phyloP scores from a whole-genome alignment of 2,113 vertebrate species.

The Tragelaphus strepsiceros region DNA sequence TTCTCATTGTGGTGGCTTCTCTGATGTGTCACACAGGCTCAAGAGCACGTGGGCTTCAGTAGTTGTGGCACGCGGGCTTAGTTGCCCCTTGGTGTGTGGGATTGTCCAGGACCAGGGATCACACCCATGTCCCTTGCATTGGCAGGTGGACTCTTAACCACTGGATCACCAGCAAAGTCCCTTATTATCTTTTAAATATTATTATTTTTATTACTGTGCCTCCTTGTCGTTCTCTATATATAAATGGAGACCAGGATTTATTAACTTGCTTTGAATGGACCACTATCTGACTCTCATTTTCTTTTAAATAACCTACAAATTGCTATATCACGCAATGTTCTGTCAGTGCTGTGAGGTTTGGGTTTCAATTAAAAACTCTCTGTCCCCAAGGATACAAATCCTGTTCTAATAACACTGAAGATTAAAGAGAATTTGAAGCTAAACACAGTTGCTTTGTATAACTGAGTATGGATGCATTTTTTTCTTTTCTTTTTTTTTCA shows the following conservation, averaged over 20 bases:
- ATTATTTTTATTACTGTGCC: no score
- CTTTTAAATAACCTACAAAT: conserved; percentile 48
- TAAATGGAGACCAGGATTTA: background rate
- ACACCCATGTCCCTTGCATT: background rate
- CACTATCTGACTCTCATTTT: background rate
- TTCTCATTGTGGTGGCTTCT: background rate
- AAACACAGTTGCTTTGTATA: background rate
- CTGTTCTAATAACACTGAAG: conserved; percentile 33
- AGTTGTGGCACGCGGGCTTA: background rate
- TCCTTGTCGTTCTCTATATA: background rate
- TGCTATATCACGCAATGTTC: background rate
- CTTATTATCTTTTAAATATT: background rate
- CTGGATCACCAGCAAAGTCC: background rate
- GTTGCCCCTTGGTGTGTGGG: background rate
- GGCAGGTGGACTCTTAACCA: background rate
- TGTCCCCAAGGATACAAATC: conserved; percentile 26
- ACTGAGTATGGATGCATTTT: background rate
- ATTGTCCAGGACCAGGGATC: background rate
- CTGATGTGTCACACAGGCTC: background rate
- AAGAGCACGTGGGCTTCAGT: background rate
- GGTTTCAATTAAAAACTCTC: conserved; percentile 44
- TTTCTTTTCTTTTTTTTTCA: background rate
- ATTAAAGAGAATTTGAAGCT: conserved; percentile 47
- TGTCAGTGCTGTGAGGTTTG: conserved; percentile 1
- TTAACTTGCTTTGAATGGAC: background rate